Percentiles rank a stretch among this genome's conserved stretches.
Evolutionary conservation across 2,888 invertebrate species (phyloP).

Genomic region (Lithophane leautieri): DNA sequence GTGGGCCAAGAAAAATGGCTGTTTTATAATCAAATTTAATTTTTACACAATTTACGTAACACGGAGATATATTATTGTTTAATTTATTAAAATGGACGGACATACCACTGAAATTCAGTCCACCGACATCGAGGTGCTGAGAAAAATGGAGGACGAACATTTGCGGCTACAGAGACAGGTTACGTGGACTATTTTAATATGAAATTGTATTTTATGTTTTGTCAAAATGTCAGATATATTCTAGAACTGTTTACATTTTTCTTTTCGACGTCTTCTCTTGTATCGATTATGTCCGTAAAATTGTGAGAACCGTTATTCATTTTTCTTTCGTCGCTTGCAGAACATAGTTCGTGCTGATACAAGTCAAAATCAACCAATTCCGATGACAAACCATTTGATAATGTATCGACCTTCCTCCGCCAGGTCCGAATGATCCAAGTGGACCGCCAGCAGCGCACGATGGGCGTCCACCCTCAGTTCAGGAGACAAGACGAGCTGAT

Average conservation of each 20-base stretch:
- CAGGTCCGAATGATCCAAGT: constrained; percentile 84
- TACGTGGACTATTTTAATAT: neutral
- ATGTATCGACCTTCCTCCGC: neutral
- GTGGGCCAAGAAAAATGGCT: constrained; percentile 48
- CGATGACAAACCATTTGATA: neutral
- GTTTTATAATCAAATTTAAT: constrained; percentile 43
- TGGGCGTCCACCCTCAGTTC: constrained; percentile 85
- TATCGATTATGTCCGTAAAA: too few relatives aligned
- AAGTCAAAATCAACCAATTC: neutral
- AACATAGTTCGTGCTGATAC: too few relatives aligned
- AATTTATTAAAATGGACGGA: constrained; percentile 65
- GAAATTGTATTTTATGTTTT: neutral
- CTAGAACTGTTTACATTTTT: neutral
- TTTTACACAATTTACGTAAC: constrained; percentile 55
- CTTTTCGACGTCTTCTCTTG: too few relatives aligned
- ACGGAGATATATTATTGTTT: constrained; percentile 48
- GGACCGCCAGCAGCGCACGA: constrained; percentile 77
- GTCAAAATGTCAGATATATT: neutral
- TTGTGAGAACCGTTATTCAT: too few relatives aligned
- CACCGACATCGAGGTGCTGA: constrained; percentile 77
- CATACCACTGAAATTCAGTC: constrained; percentile 50
- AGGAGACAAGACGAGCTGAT: constrained; percentile 80
- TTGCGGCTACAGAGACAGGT: constrained; percentile 84
- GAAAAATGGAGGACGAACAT: constrained; percentile 86
- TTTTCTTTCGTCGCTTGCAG: neutral